Conservation (phyloP, 2,113 vertebrate genomes). For the Ceyx melanurus region DNA sequence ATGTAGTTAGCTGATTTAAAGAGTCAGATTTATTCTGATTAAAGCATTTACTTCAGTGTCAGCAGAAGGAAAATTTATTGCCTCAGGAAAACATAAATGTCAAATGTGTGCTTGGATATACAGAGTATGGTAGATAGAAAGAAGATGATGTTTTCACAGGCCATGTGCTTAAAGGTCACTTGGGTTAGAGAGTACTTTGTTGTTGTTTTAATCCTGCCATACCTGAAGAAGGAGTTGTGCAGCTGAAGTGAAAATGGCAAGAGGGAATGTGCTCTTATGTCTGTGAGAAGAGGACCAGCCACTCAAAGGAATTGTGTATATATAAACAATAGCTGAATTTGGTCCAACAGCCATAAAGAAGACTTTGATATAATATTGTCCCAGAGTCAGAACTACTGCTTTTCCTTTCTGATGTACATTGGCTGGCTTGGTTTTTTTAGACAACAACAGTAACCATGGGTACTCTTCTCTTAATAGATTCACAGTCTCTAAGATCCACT, state of each 20-base stretch:
- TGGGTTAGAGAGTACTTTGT: slow-evolving; percentile 2
- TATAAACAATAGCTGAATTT: neutral
- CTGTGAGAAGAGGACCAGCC: neutral
- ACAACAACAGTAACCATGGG: neutral
- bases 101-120: slow-evolving; percentile 53
- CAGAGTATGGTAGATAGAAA: slow-evolving; percentile 40
- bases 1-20: slow-evolving; percentile 34
- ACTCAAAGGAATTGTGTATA: rapidly evolving
- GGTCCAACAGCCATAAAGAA: neutral
- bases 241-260: slow-evolving; percentile 11
- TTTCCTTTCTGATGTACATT: neutral
- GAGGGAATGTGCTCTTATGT: neutral
- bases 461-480: neutral
- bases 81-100: slow-evolving; percentile 57
- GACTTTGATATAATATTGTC: neutral
- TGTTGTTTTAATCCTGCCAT: slow-evolving; percentile 42
- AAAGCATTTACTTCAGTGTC: slow-evolving; percentile 20
- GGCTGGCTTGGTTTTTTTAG: neutral
- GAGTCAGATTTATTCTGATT: slow-evolving; percentile 60
- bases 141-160: slow-evolving; percentile 55
- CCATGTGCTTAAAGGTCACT: slow-evolving; percentile 40
- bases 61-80: slow-evolving; percentile 50
- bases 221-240: slow-evolving; percentile 14
- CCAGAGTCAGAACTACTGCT: neutral
- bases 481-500: rapidly evolving